Conservation (phyloP, 1,140 invertebrate genomes). For the Pemphigus obesinymphae region DNA sequence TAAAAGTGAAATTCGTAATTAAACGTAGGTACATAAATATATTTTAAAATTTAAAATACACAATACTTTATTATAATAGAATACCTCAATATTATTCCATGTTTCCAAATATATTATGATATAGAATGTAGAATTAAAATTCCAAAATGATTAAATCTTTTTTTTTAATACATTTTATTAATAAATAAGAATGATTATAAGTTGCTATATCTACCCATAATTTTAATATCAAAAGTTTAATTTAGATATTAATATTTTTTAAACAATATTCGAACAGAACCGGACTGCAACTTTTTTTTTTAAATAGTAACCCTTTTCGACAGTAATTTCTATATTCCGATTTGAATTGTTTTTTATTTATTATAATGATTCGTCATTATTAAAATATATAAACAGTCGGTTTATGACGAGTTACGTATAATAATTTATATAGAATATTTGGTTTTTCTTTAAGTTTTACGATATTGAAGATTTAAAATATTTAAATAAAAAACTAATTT, state of each 20-base stretch:
- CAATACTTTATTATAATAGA: too few relatives aligned
- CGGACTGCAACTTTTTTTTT: neutral
- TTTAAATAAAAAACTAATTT: conserved; percentile 25
- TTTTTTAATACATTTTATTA: too few relatives aligned
- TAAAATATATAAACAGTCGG: conserved; percentile 1
- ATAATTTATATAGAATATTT: conserved; percentile 10
- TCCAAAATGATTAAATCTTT: too few relatives aligned
- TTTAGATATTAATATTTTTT: neutral
- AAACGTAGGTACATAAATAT: neutral
- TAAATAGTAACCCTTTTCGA: neutral
- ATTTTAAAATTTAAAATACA: too few relatives aligned
- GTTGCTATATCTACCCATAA: too few relatives aligned
- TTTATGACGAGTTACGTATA: conserved; percentile 2
- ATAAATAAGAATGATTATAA: too few relatives aligned
- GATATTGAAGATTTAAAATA: neutral
- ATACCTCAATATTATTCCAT: too few relatives aligned
- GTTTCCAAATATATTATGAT: too few relatives aligned
- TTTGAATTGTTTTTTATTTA: neutral
- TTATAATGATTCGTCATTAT: neutral
- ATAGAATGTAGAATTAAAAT: too few relatives aligned
- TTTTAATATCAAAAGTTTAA: too few relatives aligned
- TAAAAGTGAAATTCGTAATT: neutral
- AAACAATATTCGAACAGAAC: neutral
- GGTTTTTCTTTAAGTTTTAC: conserved; percentile 7
- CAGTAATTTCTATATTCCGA: neutral